phyloP scores from a whole-genome alignment of 2,797 vertebrate species.

The Tangara arthus region DNA sequence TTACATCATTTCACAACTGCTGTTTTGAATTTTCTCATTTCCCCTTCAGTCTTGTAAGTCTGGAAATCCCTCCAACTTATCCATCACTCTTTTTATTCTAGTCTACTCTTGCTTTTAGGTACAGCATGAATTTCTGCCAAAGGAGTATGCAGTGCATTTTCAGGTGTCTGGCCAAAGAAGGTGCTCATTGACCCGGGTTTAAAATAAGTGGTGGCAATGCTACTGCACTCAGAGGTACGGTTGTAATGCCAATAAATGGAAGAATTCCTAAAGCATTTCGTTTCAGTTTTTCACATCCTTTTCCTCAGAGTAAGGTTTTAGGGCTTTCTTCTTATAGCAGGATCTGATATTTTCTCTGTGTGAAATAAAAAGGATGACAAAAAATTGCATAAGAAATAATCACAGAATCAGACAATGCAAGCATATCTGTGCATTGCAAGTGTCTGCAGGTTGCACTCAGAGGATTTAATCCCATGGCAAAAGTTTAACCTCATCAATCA shows the following conservation, averaged over 20 bases:
- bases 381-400: neutral
- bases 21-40: constrained; percentile 34
- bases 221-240: neutral
- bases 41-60: neutral
- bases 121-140: neutral
- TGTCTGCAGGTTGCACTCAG: neutral
- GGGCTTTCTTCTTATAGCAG: neutral
- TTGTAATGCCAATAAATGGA: neutral
- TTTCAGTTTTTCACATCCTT: neutral
- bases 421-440: neutral
- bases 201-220: neutral
- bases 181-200: neutral
- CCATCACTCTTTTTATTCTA: neutral
- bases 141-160: neutral
- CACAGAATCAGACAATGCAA: neutral
- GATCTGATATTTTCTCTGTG: neutral
- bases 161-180: neutral
- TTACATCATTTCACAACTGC: neutral
- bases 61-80: neutral
- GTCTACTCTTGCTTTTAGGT: neutral
- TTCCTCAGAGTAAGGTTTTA: neutral
- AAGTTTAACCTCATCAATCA: neutral
- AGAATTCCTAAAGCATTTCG: neutral
- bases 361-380: neutral
- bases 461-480: neutral